These are phyloP conservation scores for Rhorus exstirpatorius DNA, from an alignment of 2,888 invertebrate species.

Conservation along the genomic window DNA sequence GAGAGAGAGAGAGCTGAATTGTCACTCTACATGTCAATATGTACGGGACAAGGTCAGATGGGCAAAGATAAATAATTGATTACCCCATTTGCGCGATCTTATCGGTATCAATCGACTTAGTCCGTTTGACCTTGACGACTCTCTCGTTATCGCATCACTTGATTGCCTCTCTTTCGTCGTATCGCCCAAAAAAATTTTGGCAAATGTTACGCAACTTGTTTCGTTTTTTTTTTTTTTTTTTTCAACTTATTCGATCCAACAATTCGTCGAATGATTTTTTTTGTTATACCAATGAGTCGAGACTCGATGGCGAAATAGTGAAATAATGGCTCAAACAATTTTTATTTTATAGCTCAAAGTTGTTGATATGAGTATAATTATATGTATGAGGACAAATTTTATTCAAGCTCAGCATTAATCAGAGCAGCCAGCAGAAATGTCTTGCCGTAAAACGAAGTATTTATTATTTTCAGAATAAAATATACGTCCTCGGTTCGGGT, in stretches of 20 bases:
- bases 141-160: conserved; percentile 43
- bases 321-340: too few relatives aligned
- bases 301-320: too few relatives aligned
- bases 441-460: too few relatives aligned
- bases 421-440: too few relatives aligned
- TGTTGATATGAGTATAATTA: too few relatives aligned
- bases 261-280: too few relatives aligned
- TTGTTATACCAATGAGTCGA: too few relatives aligned
- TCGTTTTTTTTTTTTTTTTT: conserved; percentile 14
- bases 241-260: background rate
- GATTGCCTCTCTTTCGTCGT: conserved; percentile 15
- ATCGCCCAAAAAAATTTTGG: conserved; percentile 22
- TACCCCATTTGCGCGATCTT: conserved; percentile 30
- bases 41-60: conserved; percentile 61
- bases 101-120: conserved; percentile 51
- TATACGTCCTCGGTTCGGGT: too few relatives aligned
- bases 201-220: conserved; percentile 16
- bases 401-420: too few relatives aligned
- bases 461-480: too few relatives aligned
- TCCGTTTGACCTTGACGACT: conserved; percentile 53
- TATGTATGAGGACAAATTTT: too few relatives aligned
- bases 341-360: too few relatives aligned
- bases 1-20: conserved; percentile 17
- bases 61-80: conserved; percentile 61
- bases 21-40: conserved; percentile 37